Evolutionary conservation across 2,797 vertebrate genomes (phyloP), one percentile per base, ranked within the genome.

Genomic region (Arnoldichthys spilopterus): DNA sequence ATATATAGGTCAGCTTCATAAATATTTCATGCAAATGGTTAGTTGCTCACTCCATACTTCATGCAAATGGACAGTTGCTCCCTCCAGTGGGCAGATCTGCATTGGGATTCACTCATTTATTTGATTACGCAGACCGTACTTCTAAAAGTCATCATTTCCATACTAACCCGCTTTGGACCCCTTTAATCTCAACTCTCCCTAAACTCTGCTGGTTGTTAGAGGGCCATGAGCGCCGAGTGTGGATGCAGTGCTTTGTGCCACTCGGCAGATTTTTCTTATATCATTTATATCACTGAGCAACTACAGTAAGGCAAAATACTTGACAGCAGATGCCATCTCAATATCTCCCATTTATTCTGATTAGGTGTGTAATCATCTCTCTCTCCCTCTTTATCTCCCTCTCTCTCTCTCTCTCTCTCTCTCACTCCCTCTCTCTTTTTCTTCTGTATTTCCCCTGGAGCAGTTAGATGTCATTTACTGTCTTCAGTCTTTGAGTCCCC

Each of bases 11-110:
- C 82, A 82, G 76, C 67, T 78, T 82, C 72, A 85, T 86, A 84
- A 84, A 88, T 86, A 84, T 83, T 88, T 83, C 63, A 88, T 85
- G 82, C 79, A 80, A 83, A 77, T 79, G 81, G 76, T 66, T 71
- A 59, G 62, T 49, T 47, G 74, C 81, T 66, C 74, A 43, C 58
- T 61, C 76, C 78, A 86, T 88, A 79, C 83, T 88, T 86, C 59
- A 85, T 85, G 82, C 63, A 82, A 85, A 77, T 80, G 79, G 80
- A 74, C 75, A 72, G 62, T 68, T 71, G 77, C 81, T 78, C 77
- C 81, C 77, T 83, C 78, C 82, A 83, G 73, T 81, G 80, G 81
- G 81, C 59, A 77, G 71, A 70, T 67, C 66, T 32, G 85, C 73
- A 66, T 74, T 70, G 77, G 80, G 79, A 78, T 78, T 83, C 68